Percentiles rank a stretch among this genome's conserved stretches.
phyloP scores from a whole-genome alignment of 2,797 vertebrate species.

The Tapirus indicus region DNA sequence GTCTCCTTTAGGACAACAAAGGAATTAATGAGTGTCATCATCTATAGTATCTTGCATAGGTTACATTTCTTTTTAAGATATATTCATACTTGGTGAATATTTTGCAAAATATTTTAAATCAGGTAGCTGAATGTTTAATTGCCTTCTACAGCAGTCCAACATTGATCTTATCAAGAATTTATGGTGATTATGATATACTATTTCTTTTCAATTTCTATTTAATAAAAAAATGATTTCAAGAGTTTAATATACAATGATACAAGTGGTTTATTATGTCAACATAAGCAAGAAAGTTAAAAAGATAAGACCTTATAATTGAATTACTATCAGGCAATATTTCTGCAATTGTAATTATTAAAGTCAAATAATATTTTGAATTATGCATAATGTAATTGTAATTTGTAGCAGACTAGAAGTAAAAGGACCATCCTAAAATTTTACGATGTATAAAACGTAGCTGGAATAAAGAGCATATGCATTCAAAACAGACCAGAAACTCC shows the following conservation, averaged over 20 bases:
- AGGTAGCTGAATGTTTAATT: background rate
- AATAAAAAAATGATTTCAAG: constrained; percentile 1
- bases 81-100: background rate
- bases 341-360: background rate
- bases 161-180: background rate
- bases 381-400: background rate
- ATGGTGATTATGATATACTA: background rate
- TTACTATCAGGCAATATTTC: background rate
- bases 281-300: background rate
- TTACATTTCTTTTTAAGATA: constrained; percentile 32
- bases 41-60: background rate
- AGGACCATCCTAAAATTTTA: background rate
- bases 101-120: constrained; percentile 13
- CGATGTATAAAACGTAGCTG: background rate
- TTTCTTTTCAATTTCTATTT: background rate
- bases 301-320: background rate
- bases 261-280: background rate
- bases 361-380: background rate
- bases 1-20: background rate
- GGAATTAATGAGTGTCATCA: background rate
- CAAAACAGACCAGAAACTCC: background rate
- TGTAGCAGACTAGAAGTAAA: background rate
- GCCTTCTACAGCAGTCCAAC: background rate
- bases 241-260: background rate
- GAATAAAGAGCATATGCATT: background rate